Percentiles rank a stretch among this genome's conserved stretches.
Conservation (phyloP, 2,113 vertebrate genomes). For the Siniperca chuatsi region DNA sequence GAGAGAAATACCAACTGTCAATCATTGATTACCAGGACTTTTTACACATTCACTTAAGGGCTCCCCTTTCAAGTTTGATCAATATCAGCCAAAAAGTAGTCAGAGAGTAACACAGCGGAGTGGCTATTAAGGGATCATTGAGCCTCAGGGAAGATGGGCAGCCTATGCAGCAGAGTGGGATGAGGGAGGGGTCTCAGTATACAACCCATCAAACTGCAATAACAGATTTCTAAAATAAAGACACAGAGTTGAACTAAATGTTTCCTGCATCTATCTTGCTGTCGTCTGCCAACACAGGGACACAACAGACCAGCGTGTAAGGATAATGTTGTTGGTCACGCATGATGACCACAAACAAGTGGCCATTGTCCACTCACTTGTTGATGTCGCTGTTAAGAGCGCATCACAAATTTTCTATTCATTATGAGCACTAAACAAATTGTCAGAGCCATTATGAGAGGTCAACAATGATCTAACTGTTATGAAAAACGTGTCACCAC, state of each 20-base stretch:
- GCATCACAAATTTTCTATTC: not conserved
- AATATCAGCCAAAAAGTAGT: slow-evolving; percentile 75
- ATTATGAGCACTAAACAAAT: not conserved
- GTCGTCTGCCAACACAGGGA: slow-evolving; percentile 38
- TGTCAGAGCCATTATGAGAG: not conserved
- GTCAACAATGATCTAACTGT: too few species aligned
- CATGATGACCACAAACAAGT: slow-evolving; percentile 14
- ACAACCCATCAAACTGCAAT: slow-evolving; percentile 9
- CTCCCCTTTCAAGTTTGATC: slow-evolving; percentile 79
- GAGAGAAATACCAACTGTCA: slow-evolving; percentile 73
- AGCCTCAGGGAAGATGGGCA: slow-evolving; percentile 48
- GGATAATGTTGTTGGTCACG: not conserved
- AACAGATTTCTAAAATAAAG: slow-evolving; percentile 13
- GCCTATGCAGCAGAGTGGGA: slow-evolving; percentile 16
- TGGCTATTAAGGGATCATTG: slow-evolving; percentile 42
- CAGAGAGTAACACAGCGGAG: slow-evolving; percentile 48
- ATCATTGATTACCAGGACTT: slow-evolving; percentile 77
- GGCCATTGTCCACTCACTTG: slow-evolving; percentile 30
- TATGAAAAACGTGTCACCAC: too few species aligned
- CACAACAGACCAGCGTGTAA: slow-evolving; percentile 1
- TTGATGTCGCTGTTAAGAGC: not conserved
- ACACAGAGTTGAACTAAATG: slow-evolving; percentile 31
- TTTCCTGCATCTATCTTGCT: slow-evolving; percentile 33
- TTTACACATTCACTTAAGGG: slow-evolving; percentile 75
- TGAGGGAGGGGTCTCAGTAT: not conserved